phyloP scores from a whole-genome alignment of 2,797 vertebrate species.

The Falco rusticolus region DNA sequence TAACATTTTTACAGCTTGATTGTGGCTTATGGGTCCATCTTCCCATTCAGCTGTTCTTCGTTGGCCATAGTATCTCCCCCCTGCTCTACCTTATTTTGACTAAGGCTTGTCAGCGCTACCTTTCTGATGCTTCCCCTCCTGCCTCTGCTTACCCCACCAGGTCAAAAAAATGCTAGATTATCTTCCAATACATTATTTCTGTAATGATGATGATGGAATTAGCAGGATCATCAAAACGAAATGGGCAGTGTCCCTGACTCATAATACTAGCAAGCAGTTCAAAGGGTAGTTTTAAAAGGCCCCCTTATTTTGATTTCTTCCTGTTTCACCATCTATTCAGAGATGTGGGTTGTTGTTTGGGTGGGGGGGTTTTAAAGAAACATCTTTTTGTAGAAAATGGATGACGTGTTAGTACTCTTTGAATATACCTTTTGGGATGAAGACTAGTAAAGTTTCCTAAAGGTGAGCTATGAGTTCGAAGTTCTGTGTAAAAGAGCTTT shows the following conservation, averaged over 20 bases:
- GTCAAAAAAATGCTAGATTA: neutral
- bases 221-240: neutral
- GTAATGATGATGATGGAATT: neutral
- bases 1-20: rapidly evolving
- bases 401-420: neutral
- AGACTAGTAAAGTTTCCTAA: neutral
- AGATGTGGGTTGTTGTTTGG: neutral
- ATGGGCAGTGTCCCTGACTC: neutral
- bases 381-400: neutral
- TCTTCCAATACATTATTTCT: neutral
- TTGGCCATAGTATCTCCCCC: neutral
- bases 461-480: neutral
- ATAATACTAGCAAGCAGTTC: neutral
- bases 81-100: neutral
- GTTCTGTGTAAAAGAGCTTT: neutral
- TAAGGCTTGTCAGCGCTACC: neutral
- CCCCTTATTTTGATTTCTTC: neutral
- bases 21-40: neutral
- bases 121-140: neutral
- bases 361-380: neutral
- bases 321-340: neutral
- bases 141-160: neutral
- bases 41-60: neutral
- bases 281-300: neutral
- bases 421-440: neutral